These are phyloP conservation scores for Balaenoptera acutorostrata DNA, from an alignment of 2,113 vertebrate species.

Conservation along the genomic window DNA sequence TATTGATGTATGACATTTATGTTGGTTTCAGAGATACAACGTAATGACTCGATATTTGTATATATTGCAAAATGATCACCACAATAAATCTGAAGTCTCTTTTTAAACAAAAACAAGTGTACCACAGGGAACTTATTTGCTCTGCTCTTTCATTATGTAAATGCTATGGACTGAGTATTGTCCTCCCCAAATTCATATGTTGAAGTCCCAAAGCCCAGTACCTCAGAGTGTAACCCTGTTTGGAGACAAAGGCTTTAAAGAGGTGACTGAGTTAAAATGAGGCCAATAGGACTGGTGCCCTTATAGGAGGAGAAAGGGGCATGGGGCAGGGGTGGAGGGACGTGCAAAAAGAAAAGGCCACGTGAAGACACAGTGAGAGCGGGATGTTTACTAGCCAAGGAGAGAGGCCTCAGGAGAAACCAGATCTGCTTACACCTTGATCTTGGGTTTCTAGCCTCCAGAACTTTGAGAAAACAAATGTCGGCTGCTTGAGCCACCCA, in stretches of 20 bases:
- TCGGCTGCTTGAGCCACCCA: background rate
- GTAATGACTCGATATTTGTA: background rate
- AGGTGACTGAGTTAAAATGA: background rate
- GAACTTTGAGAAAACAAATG: background rate
- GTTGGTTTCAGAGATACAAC: background rate
- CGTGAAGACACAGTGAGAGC: background rate
- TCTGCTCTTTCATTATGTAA: background rate
- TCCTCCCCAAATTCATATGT: background rate
- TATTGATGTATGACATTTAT: background rate
- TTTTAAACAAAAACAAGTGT: background rate
- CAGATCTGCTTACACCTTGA: background rate
- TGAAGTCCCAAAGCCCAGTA: background rate
- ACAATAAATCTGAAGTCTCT: background rate
- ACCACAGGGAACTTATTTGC: background rate
- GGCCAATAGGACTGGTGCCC: background rate
- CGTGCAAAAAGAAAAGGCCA: background rate
- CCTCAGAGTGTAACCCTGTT: background rate
- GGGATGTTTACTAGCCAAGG: background rate
- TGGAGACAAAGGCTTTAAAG: background rate
- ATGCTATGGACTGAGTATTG: background rate
- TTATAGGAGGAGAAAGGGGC: background rate
- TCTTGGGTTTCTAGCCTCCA: background rate
- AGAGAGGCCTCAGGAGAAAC: background rate
- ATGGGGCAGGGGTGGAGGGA: rapidly evolving
- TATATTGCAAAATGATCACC: background rate